These are phyloP conservation scores for Hybos culiciformis DNA, from an alignment of 2,888 invertebrate species.

Conservation along the genomic window DNA sequence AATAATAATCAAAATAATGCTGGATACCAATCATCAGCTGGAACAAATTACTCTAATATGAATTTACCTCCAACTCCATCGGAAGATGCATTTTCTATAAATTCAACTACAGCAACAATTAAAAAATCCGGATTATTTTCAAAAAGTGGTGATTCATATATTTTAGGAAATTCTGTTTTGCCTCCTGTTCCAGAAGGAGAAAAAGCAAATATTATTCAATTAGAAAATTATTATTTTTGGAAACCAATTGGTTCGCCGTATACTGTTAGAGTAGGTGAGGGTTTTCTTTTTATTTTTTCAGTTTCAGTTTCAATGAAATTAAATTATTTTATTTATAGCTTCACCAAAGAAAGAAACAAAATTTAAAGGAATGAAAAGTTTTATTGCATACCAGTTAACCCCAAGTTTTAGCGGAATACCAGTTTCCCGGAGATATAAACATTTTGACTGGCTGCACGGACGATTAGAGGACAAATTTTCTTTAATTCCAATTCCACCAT, in stretches of 20 bases:
- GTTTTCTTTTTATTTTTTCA: too few species aligned
- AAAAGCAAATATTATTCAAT: constrained; percentile 58
- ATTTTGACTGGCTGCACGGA: constrained; percentile 98
- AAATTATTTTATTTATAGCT: too few species aligned
- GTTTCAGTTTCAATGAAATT: too few species aligned
- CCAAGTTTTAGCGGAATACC: constrained; percentile 90
- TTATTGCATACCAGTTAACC: constrained; percentile 90
- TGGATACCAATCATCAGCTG: constrained; percentile 2
- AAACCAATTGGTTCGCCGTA: constrained; percentile 58
- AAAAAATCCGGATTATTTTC: constrained; percentile 79
- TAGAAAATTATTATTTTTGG: constrained; percentile 67
- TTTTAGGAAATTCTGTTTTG: constrained; percentile 57
- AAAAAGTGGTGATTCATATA: constrained; percentile 81
- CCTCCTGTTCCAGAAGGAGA: constrained; percentile 54
- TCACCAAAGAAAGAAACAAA: constrained; percentile 97
- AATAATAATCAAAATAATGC: constrained; percentile 6
- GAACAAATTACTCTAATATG: constrained; percentile 29
- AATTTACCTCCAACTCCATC: constrained; percentile 30
- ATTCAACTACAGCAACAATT: constrained; percentile 29
- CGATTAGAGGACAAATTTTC: constrained; percentile 87
- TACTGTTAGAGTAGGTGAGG: constrained; percentile 69
- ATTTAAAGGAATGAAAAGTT: constrained; percentile 93
- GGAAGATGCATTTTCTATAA: constrained; percentile 41
- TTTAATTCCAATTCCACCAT: constrained; percentile 86
- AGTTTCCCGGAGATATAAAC: constrained; percentile 88